Evolutionary conservation across 2,113 vertebrate species (phyloP).

Genomic region (Paedocypris sp.): DNA sequence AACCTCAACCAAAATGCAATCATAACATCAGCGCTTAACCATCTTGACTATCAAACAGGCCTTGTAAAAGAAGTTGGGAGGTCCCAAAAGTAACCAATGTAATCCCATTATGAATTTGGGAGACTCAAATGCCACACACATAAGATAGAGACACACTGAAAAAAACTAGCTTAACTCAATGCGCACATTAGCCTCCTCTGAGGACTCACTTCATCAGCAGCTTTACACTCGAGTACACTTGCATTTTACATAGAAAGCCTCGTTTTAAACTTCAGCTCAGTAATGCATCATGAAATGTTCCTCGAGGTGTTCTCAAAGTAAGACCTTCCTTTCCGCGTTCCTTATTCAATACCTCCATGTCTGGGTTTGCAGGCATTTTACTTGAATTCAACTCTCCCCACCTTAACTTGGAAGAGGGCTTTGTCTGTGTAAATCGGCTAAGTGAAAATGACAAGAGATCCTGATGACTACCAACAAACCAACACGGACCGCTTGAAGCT

Average conservation of each 20-base stretch:
- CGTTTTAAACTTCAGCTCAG: neutral
- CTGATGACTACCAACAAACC: slow-evolving; percentile 22
- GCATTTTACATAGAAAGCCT: neutral
- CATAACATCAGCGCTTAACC: too few relatives aligned
- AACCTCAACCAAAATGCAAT: too few relatives aligned
- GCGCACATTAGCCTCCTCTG: neutral
- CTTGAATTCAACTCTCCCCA: slow-evolving; percentile 24
- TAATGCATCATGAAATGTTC: slow-evolving; percentile 5
- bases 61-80: too few relatives aligned
- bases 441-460: slow-evolving; percentile 27
- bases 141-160: too few relatives aligned
- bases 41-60: too few relatives aligned
- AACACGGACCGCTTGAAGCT: slow-evolving; percentile 24
- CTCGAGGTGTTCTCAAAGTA: neutral
- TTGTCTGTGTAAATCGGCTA: slow-evolving; percentile 11
- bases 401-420: slow-evolving; percentile 23
- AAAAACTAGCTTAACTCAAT: neutral
- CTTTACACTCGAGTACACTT: neutral
- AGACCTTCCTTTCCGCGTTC: neutral
- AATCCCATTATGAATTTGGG: too few relatives aligned
- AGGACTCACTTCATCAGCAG: neutral
- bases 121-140: too few relatives aligned
- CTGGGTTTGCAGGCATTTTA: slow-evolving; percentile 6
- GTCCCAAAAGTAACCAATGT: too few relatives aligned
- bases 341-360: neutral